Evolutionary conservation across 2,113 vertebrate genomes (phyloP).

Genomic region (Aix galericulata): DNA sequence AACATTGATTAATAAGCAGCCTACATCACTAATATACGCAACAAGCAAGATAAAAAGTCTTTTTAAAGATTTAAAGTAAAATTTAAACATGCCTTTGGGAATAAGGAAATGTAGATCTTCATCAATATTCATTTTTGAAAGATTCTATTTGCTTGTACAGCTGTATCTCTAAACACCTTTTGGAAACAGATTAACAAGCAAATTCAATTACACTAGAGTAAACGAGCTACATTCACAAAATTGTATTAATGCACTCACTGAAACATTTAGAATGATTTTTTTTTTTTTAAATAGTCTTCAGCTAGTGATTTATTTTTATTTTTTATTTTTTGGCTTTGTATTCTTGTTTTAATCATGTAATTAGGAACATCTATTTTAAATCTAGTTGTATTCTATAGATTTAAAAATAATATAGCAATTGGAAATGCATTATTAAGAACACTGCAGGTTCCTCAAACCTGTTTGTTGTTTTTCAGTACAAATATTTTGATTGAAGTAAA

Average conservation of each 20-base stretch:
- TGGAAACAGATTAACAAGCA: constrained; percentile 74
- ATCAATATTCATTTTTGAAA: constrained; percentile 79
- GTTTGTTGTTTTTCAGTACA: constrained; percentile 49
- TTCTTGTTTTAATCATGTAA: constrained; percentile 59
- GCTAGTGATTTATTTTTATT: background rate
- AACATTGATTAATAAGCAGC: constrained; percentile 95
- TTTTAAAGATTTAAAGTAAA: constrained; percentile 79
- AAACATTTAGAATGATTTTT: constrained; percentile 63
- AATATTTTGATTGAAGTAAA: constrained; percentile 69
- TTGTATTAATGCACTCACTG: constrained; percentile 69
- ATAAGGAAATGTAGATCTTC: constrained; percentile 71
- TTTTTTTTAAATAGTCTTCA: constrained; percentile 43
- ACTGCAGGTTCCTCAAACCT: background rate
- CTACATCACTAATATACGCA: constrained; percentile 81
- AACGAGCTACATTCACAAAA: constrained; percentile 64
- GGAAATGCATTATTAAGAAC: constrained; percentile 48
- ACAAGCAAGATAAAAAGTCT: constrained; percentile 74
- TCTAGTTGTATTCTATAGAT: constrained; percentile 56
- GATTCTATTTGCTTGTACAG: constrained; percentile 75
- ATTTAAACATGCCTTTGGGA: constrained; percentile 71
- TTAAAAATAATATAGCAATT: constrained; percentile 55
- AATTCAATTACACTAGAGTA: constrained; percentile 73
- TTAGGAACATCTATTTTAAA: constrained; percentile 44
- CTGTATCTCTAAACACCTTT: constrained; percentile 77
- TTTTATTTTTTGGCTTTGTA: constrained; percentile 7